phyloP scores from a whole-genome alignment of 2,888 invertebrate genomes.

The Pyrgus malvae region DNA sequence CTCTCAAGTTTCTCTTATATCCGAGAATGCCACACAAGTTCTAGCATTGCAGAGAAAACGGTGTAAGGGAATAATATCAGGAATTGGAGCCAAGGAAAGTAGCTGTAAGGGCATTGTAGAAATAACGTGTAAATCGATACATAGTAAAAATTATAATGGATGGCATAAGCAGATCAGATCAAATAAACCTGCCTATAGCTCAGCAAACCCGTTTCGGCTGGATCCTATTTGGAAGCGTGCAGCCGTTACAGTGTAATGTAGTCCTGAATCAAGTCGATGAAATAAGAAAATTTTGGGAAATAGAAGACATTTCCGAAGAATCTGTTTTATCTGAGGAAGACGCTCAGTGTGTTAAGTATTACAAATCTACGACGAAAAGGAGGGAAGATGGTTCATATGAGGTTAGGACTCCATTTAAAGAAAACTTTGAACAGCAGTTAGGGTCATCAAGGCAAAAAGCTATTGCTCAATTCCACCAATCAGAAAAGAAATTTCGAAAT shows the following conservation, averaged over 20 bases:
- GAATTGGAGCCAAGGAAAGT: slow-evolving; percentile 23
- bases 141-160: neutral
- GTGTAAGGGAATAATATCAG: slow-evolving; percentile 28
- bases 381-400: neutral
- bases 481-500: slow-evolving; percentile 1
- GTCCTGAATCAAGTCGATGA: slow-evolving; percentile 1
- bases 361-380: neutral
- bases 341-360: neutral
- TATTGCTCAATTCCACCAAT: neutral
- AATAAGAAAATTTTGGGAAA: slow-evolving; percentile 11
- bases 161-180: neutral
- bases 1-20: slow-evolving; percentile 31
- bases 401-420: neutral
- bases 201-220: slow-evolving; percentile 36
- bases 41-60: slow-evolving; percentile 21
- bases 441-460: slow-evolving; percentile 3
- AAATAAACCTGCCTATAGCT: slow-evolving; percentile 1
- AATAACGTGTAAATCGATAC: slow-evolving; percentile 3
- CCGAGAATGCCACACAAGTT: slow-evolving; percentile 30
- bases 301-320: neutral
- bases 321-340: neutral
- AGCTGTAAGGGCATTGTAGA: slow-evolving; percentile 2
- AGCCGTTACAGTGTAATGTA: slow-evolving; percentile 18
- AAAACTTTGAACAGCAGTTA: neutral
- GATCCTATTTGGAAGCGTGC: slow-evolving; percentile 29